Evolutionary conservation across 2,888 invertebrate genomes (phyloP).

Genomic region (Drymonia ruficornis): DNA sequence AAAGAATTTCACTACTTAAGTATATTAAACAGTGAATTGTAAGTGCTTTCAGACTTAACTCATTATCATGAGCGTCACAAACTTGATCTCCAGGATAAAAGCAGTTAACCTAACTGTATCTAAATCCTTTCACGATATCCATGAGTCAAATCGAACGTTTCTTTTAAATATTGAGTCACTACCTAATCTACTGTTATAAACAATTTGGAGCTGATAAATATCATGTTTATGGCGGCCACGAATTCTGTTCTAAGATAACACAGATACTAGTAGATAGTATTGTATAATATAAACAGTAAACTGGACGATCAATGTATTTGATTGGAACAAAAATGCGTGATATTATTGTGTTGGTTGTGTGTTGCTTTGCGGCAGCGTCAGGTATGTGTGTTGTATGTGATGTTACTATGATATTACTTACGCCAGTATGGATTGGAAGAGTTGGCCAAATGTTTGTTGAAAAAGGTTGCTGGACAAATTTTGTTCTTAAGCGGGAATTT

Average conservation of each 20-base stretch:
- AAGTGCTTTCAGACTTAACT: no score
- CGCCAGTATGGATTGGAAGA: no score
- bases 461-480: no score
- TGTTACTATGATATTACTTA: neutral
- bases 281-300: neutral
- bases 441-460: no score
- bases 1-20: no score
- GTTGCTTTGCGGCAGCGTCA: conserved; percentile 22
- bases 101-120: neutral
- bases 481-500: no score
- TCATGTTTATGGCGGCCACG: neutral
- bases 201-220: neutral
- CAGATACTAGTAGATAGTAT: neutral
- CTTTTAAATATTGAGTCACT: neutral
- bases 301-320: neutral
- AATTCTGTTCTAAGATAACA: neutral
- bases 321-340: conserved; percentile 22
- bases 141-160: neutral
- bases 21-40: no score
- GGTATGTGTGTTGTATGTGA: conserved; percentile 22
- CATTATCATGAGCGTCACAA: neutral
- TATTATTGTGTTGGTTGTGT: conserved; percentile 19
- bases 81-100: neutral
- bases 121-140: neutral
- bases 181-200: neutral